Percentiles rank a stretch among this genome's conserved stretches.
Evolutionary conservation across 2,888 invertebrate species (phyloP).

Genomic region (Aphrophora alni): DNA sequence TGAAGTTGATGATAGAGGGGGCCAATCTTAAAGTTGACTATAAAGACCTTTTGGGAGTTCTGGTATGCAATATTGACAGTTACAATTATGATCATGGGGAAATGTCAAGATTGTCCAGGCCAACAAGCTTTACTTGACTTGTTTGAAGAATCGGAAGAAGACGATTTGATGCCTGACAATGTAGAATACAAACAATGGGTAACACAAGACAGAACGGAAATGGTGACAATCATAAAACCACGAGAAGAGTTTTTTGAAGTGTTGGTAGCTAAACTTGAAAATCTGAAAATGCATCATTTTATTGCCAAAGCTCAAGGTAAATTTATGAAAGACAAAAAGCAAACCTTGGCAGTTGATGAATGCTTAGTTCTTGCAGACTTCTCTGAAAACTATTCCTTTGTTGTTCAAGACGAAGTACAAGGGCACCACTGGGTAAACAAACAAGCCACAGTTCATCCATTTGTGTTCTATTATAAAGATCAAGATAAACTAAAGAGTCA

Average conservation of each 20-base stretch:
- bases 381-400: conserved; percentile 14
- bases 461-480: conserved; percentile 30
- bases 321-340: conserved; percentile 20
- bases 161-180: conserved; percentile 19
- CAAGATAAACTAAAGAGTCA: neutral
- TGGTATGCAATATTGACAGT: conserved; percentile 16
- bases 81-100: conserved; percentile 20
- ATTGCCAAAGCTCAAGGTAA: conserved; percentile 25
- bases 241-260: conserved; percentile 11
- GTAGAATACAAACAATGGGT: too few species aligned
- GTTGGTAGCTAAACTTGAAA: conserved; percentile 12
- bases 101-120: conserved; percentile 18
- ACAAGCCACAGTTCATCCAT: too few species aligned
- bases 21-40: neutral
- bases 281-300: conserved; percentile 16
- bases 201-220: too few species aligned
- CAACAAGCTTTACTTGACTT: conserved; percentile 19
- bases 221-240: too few species aligned
- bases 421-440: conserved; percentile 26
- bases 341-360: conserved; percentile 2
- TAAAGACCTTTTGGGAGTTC: conserved; percentile 22
- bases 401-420: conserved; percentile 29
- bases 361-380: neutral
- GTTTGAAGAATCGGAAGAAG: conserved; percentile 18
- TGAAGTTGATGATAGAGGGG: too few species aligned